Percentiles rank a stretch among this genome's conserved stretches.
Conservation (phyloP, 2,888 invertebrate genomes). For the Incurvaria masculella region DNA sequence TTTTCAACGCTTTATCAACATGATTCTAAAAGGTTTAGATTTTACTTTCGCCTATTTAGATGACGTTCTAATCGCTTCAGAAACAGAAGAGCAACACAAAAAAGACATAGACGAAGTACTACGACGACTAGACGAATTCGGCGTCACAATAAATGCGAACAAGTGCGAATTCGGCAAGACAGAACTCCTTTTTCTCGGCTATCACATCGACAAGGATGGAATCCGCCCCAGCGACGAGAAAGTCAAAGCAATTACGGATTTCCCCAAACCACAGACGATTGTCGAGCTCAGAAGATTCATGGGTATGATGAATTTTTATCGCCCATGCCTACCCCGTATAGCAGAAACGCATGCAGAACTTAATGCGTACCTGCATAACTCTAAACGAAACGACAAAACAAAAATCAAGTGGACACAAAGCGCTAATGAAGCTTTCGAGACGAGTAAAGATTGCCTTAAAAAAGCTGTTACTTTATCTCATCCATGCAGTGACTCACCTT, state of each 20-base stretch:
- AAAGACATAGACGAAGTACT: slow-evolving; percentile 13
- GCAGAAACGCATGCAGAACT: slow-evolving; percentile 25
- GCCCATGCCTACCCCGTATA: slow-evolving; percentile 25
- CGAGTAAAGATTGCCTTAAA: slow-evolving; percentile 20
- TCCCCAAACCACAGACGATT: slow-evolving; percentile 19
- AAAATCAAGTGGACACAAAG: too few species aligned
- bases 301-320: slow-evolving; percentile 26
- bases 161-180: slow-evolving; percentile 23
- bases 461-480: slow-evolving; percentile 24
- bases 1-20: slow-evolving; percentile 6
- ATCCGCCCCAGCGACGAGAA: slow-evolving; percentile 21
- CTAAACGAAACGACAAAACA: slow-evolving; percentile 16
- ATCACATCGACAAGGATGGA: too few species aligned
- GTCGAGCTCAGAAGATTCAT: slow-evolving; percentile 22
- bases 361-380: slow-evolving; percentile 16
- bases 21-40: slow-evolving; percentile 1
- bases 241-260: slow-evolving; percentile 21
- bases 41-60: slow-evolving; percentile 6
- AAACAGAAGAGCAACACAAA: slow-evolving; percentile 7
- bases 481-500: slow-evolving; percentile 19
- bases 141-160: slow-evolving; percentile 19
- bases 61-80: slow-evolving; percentile 4
- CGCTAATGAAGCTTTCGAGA: too few species aligned
- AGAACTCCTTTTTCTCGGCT: slow-evolving; percentile 20
- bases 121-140: slow-evolving; percentile 9